Evolutionary conservation across 2,888 invertebrate species (phyloP), one percentile per base, ranked within the genome.

Genomic region (Pristionchus mayeri): DNA sequence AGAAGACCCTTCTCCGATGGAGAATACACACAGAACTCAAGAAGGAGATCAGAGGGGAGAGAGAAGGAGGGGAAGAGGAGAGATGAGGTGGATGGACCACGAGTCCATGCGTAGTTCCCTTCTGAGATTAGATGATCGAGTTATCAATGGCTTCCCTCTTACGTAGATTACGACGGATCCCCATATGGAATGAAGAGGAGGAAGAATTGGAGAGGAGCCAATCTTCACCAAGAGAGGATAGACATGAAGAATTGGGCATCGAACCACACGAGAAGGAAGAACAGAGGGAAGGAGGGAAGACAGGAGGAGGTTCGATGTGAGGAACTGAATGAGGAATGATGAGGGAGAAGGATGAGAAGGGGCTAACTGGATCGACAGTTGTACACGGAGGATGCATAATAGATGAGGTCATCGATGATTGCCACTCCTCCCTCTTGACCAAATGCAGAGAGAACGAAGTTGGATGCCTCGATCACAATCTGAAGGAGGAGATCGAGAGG

Each of bases 401-500:
- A 91, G 6, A 85, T 85, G 24, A 91, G 88, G 80, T 91, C 90
- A 81, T 91, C 91, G 52, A 91, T 86, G 30, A 89, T 89, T 0
- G 90, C 90, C 9, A 88, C 89, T 27, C 91, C 91, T 21, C 91
- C 91, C 79, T 90, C 87, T 48, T 88, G 85, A 1, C 91, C 91
- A 83, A 91, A 91, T 6, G 90, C 88, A 79, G 91, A 88, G 37
- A 90, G 87, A 2, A 86, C 84, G 75, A 91, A 91, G 50, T 88
- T 87, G 50, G 87, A 87, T 0, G 91, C 90, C 85, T 91, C 91
- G 18, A 91, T 90, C 0, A 91, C 90, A 18, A 91, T 88, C 90
- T 91, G 84, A 89, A 86, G 18, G 27, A 54, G 16, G 71, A 63
- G 44, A 60, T n/a, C 16, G 57, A 27, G 4, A 18, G 9, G 16